These are phyloP conservation scores for Prunella fulvescens DNA, from an alignment of 2,113 vertebrate genomes.

Conservation along the genomic window DNA sequence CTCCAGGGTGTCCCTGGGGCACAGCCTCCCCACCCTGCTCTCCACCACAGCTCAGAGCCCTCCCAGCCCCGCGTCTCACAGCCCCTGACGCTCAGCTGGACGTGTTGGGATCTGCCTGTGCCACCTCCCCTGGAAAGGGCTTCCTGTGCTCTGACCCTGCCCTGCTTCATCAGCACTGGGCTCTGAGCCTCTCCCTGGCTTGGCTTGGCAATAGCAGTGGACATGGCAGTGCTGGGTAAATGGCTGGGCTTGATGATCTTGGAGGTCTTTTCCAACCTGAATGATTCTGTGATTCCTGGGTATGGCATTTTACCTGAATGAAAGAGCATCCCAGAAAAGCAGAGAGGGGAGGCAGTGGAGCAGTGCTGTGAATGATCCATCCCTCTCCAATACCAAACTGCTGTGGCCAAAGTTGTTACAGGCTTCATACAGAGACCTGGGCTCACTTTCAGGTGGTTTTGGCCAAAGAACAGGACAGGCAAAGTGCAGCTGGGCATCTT, in stretches of 20 bases:
- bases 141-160: not conserved
- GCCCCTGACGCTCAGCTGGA: not conserved
- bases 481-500: not conserved
- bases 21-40: not conserved
- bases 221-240: not conserved
- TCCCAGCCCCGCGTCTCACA: not conserved
- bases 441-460: fast-evolving
- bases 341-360: not conserved
- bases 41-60: not conserved
- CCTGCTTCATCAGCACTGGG: not conserved
- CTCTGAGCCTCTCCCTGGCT: not conserved
- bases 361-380: not conserved
- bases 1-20: fast-evolving
- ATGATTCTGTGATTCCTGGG: fast-evolving
- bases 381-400: not conserved
- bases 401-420: not conserved
- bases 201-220: fast-evolving
- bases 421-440: not conserved
- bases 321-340: fast-evolving
- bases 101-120: conserved; percentile 47
- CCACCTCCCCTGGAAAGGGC: conserved; percentile 1
- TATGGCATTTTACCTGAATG: fast-evolving
- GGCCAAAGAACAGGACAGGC: not conserved
- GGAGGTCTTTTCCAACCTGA: not conserved
- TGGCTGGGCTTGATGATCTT: fast-evolving